These are phyloP conservation scores for Actinemys pallida DNA, from an alignment of 2,113 vertebrate species.

Conservation along the genomic window DNA sequence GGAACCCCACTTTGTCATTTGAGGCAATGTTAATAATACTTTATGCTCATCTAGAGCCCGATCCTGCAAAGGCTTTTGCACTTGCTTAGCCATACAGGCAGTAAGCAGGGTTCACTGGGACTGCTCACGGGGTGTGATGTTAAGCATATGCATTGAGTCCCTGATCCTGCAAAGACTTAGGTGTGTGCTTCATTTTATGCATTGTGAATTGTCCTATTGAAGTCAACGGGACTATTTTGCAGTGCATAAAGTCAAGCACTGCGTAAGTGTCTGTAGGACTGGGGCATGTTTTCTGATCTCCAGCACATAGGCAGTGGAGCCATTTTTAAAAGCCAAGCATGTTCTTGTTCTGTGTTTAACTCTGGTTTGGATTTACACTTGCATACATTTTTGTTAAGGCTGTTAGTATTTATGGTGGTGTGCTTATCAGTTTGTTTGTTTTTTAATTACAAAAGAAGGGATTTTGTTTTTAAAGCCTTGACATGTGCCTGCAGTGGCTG, in stretches of 20 bases:
- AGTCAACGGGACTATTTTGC: not conserved
- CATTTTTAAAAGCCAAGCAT: not conserved
- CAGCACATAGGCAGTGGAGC: not conserved
- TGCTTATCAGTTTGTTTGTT: not conserved
- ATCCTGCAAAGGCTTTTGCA: rapidly evolving
- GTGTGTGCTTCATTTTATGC: not conserved
- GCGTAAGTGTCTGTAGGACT: not conserved
- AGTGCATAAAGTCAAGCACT: not conserved
- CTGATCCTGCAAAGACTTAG: not conserved
- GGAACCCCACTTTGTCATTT: not conserved
- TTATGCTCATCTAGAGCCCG: rapidly evolving
- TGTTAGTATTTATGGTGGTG: not conserved
- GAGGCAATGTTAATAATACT: rapidly evolving
- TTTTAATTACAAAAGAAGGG: not conserved
- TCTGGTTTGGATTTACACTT: not conserved
- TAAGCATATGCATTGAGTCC: not conserved
- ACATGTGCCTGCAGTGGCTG: not conserved
- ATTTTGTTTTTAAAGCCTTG: not conserved
- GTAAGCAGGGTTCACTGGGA: not conserved
- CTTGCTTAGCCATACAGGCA: not conserved
- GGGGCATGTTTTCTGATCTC: not conserved
- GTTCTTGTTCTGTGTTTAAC: not conserved
- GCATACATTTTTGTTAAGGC: not conserved
- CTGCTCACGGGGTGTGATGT: not conserved
- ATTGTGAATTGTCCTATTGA: not conserved